A percentile compares a stretch with the other conserved stretches of the same genome.
phyloP scores from a whole-genome alignment of 2,888 invertebrate species.

The Phortica okadai region DNA sequence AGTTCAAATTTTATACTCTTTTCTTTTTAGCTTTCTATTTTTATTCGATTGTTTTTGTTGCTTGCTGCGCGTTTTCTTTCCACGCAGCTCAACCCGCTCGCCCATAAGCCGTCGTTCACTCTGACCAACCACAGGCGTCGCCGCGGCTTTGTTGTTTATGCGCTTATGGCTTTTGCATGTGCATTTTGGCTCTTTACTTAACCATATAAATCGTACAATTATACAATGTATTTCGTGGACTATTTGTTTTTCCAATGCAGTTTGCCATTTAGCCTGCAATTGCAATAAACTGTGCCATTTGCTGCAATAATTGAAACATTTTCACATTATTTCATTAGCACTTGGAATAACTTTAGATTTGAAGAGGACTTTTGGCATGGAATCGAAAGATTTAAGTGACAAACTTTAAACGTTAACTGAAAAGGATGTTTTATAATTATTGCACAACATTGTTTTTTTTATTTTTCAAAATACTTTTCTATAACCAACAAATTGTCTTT shows the following conservation, averaged over 20 bases:
- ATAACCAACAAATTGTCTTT: no score
- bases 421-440: not conserved
- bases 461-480: no score
- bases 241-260: constrained; percentile 17
- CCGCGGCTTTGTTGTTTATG: constrained; percentile 3
- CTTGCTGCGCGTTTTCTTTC: constrained; percentile 28
- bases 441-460: no score
- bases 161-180: not conserved
- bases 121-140: constrained; percentile 40
- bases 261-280: not conserved
- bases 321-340: not conserved
- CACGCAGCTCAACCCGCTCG: not conserved
- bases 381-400: constrained; percentile 53
- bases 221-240: not conserved
- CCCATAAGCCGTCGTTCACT: constrained; percentile 2
- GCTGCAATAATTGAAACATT: not conserved
- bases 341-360: not conserved
- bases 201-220: constrained; percentile 5
- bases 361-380: not conserved
- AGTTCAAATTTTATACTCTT: constrained; percentile 8
- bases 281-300: constrained; percentile 9
- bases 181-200: not conserved
- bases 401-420: constrained; percentile 41
- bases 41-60: constrained; percentile 36
- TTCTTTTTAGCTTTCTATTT: constrained; percentile 39